Evolutionary conservation across 2,797 vertebrate genomes (phyloP).

Genomic region (Gila robusta): DNA sequence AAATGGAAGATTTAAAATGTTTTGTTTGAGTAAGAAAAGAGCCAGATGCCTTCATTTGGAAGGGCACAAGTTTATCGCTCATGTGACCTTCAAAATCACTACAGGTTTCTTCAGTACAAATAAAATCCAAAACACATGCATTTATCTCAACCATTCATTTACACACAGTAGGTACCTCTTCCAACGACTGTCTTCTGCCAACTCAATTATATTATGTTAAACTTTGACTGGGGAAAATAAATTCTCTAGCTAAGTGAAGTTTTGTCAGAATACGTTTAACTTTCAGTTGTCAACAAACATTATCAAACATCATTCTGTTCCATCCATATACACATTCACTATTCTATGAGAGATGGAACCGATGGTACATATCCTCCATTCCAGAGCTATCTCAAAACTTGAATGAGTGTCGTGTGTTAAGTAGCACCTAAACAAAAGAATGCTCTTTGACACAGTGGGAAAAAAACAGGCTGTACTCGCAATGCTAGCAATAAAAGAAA

Average conservation of each 20-base stretch:
- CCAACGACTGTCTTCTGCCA: neutral
- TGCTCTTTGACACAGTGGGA: slow-evolving; percentile 12
- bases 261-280: neutral
- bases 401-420: neutral
- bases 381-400: slow-evolving; percentile 2
- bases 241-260: slow-evolving; percentile 1
- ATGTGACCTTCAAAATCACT: slow-evolving; percentile 28
- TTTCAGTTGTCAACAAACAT: neutral
- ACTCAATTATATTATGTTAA: slow-evolving; percentile 10
- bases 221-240: slow-evolving; percentile 17
- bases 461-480: neutral
- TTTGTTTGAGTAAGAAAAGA: neutral
- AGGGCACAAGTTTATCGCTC: slow-evolving; percentile 38
- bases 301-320: neutral
- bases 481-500: slow-evolving; percentile 22
- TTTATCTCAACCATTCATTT: slow-evolving; percentile 43
- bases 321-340: slow-evolving; percentile 16
- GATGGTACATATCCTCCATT: slow-evolving; percentile 10
- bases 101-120: slow-evolving; percentile 52
- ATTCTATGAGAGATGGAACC: neutral
- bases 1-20: neutral
- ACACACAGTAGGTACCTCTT: slow-evolving; percentile 16
- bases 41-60: neutral
- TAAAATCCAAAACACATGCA: slow-evolving; percentile 50
- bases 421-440: neutral